Percentiles rank a stretch among this genome's conserved stretches.
phyloP scores from a whole-genome alignment of 2,797 vertebrate genomes.

The Urosaurus nigricauda region DNA sequence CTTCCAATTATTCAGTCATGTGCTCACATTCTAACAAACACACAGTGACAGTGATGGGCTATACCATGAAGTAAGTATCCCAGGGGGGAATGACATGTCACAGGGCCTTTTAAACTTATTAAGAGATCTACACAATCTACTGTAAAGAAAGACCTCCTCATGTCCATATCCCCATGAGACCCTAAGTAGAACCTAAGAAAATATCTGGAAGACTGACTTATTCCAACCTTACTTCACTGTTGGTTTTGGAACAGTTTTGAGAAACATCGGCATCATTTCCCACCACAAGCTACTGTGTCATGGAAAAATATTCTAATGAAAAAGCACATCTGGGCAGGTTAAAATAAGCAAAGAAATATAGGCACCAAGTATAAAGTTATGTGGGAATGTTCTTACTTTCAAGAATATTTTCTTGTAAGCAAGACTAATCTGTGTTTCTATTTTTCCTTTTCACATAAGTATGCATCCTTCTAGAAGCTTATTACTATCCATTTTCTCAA shows the following conservation, averaged over 20 bases:
- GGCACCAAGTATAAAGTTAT: background rate
- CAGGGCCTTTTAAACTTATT: slow-evolving; percentile 22
- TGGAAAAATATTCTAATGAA: background rate
- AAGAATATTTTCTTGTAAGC: background rate
- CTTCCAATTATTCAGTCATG: slow-evolving; percentile 30
- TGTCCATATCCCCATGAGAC: background rate
- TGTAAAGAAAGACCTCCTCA: background rate
- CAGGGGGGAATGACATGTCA: background rate
- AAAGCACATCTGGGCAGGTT: background rate
- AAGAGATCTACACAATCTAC: background rate
- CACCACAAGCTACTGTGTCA: background rate
- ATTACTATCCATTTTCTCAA: background rate
- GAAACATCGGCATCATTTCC: background rate
- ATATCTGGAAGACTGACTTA: background rate
- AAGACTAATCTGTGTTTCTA: background rate
- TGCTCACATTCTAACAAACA: slow-evolving; percentile 26
- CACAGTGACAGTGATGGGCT: background rate
- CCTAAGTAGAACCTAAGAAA: background rate
- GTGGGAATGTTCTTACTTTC: background rate
- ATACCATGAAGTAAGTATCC: slow-evolving; percentile 19
- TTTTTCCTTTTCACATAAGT: background rate
- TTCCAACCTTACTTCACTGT: background rate
- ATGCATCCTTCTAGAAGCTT: background rate
- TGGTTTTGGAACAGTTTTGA: background rate
- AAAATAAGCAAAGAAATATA: background rate